Percentiles rank a stretch among this genome's conserved stretches.
phyloP scores from a whole-genome alignment of 37 sponge, comb jelly and placozoan species.

The Petrosia ficiformis region DNA sequence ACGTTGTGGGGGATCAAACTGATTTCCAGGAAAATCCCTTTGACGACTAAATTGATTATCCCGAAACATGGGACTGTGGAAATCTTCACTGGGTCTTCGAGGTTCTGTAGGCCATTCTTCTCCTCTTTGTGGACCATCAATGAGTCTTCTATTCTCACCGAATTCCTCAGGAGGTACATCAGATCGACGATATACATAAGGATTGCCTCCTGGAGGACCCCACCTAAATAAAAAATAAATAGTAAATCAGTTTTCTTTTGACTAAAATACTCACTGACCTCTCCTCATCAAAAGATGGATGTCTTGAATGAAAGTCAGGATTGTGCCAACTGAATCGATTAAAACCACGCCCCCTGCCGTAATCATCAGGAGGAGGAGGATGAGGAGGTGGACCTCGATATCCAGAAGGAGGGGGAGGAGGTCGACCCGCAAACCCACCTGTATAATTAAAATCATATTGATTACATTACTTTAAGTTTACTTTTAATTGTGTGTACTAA shows the following conservation, averaged over 20 bases:
- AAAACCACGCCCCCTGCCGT: neutral
- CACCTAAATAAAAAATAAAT: too few relatives aligned
- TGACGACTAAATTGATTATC: too few relatives aligned
- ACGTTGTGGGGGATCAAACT: too few relatives aligned
- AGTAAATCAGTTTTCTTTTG: too few relatives aligned
- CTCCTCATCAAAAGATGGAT: slow-evolving; percentile 7
- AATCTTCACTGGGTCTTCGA: too few relatives aligned
- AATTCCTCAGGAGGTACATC: slow-evolving; percentile 11
- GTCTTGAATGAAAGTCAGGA: neutral
- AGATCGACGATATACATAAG: neutral
- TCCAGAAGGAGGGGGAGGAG: neutral
- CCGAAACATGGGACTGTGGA: too few relatives aligned
- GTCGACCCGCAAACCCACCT: neutral
- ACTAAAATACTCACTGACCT: too few relatives aligned
- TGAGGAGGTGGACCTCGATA: neutral
- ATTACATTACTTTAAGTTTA: too few relatives aligned
- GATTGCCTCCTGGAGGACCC: neutral
- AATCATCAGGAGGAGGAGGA: neutral
- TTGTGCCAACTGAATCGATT: slow-evolving; percentile 1
- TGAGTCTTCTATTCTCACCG: slow-evolving; percentile 6
- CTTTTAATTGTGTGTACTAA: too few relatives aligned
- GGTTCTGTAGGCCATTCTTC: slow-evolving; percentile 20
- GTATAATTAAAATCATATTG: too few relatives aligned
- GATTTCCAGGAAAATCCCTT: too few relatives aligned
- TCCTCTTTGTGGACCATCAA: slow-evolving; percentile 32